Base-by-base conservation (phyloP, 2,888 invertebrate genomes). In the Drosophila setosimentum region DNA sequence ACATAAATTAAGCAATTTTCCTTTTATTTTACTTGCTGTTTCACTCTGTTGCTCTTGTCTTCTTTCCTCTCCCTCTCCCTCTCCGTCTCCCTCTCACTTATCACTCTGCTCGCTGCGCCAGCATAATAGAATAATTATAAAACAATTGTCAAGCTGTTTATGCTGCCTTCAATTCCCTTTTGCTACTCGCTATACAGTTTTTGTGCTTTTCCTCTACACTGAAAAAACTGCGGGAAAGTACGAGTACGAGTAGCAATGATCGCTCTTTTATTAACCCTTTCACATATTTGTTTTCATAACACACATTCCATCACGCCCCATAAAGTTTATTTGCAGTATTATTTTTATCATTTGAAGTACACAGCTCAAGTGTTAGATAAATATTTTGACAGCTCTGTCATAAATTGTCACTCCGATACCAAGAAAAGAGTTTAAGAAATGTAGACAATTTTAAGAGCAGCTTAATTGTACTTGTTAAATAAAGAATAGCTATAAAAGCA, bases 1-100 rank as follows among this genome's bases (percentile, higher is more conserved):
- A 89, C 88, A 87, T 87, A 87, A 87, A 87, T 87, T 87, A 87
- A 87, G 88, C 85, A 87, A 87, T 89, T 87, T 87, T 89, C 80
- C 78, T 82, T 86, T 86, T 77, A 82, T 84, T 78, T 78, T 35
- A 33, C 54, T 70, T 42, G 64, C 60, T 54, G 11, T 48, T 64
- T 63, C 57, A 71, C 37, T 50, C 68, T 29, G 35, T 45, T 45
- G 37, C 66, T 33, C 42, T 45, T 32, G 11, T 32, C 49, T 27
- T 21, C 8, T 2, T 16, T 18, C 29, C 8, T 27, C 35, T 45
- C 59, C 59, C 29, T 16, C 24, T 18, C 40, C 6, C 8, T 27
- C 35, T 45, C 59, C 59, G 24, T 16, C 24, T 18, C 40, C 6
- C 16, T 8, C 33, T 35, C 16, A 16, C 16, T 3, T 35, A 2